Percentiles rank a stretch among this genome's conserved stretches.
phyloP scores from a whole-genome alignment of 2,113 vertebrate species.

The Muntiacus muntjak region DNA sequence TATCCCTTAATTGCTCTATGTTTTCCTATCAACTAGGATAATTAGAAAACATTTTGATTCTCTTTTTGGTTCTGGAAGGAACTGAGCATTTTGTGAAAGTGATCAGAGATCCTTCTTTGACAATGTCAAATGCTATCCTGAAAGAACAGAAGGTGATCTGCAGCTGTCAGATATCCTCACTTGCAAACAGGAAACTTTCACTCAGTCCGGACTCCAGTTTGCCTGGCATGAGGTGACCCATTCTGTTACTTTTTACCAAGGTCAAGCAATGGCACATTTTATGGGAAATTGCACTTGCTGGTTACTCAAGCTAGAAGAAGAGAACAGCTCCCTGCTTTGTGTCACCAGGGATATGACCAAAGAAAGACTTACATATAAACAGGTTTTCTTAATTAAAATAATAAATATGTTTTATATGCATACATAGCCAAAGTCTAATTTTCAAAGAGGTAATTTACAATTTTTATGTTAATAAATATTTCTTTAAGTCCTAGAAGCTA shows the following conservation, averaged over 20 bases:
- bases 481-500: neutral
- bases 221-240: constrained; percentile 51
- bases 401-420: neutral
- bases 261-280: constrained; percentile 63
- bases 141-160: neutral
- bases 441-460: neutral
- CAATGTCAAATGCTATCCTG: neutral
- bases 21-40: constrained; percentile 49
- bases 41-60: constrained; percentile 50
- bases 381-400: neutral
- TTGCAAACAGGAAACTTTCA: neutral
- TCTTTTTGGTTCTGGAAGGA: neutral
- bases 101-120: neutral
- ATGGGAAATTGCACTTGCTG: constrained; percentile 71
- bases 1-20: constrained; percentile 44
- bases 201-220: constrained; percentile 24
- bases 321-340: constrained; percentile 38
- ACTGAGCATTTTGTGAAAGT: neutral
- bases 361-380: constrained; percentile 57
- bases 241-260: constrained; percentile 63
- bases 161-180: neutral
- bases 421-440: neutral
- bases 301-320: constrained; percentile 53
- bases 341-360: constrained; percentile 71
- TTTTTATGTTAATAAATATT: neutral